Evolutionary conservation across 2,797 vertebrate genomes (phyloP).

Genomic region (Typhlichthys eigenmanni): DNA sequence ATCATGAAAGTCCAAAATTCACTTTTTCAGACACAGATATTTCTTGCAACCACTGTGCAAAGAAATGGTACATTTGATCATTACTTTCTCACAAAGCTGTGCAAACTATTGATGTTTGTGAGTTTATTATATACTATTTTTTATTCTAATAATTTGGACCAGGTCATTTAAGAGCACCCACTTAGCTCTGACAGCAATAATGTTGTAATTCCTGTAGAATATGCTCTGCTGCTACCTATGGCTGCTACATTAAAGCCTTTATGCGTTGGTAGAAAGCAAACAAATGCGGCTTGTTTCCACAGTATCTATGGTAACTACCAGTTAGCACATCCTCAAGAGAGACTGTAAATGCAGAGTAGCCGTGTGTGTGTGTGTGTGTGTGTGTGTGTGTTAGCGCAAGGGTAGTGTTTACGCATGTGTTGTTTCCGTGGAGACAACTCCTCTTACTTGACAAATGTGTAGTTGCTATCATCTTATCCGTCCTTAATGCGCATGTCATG

Average conservation of each 20-base stretch:
- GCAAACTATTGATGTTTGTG: not conserved
- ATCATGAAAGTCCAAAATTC: not conserved
- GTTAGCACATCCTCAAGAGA: conserved; percentile 51
- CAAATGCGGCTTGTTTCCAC: conserved; percentile 54
- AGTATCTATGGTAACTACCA: conserved; percentile 61
- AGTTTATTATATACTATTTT: conserved; percentile 1
- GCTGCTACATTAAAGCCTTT: conserved; percentile 32
- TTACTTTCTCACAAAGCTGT: not conserved
- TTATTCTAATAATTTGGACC: not conserved
- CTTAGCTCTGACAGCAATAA: conserved; percentile 18
- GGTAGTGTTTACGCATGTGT: conserved; percentile 20
- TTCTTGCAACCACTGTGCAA: too few species aligned
- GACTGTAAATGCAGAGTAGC: conserved; percentile 58
- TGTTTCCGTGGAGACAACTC: conserved; percentile 57
- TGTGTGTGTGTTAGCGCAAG: conserved; percentile 2
- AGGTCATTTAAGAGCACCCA: not conserved
- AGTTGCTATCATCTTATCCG: conserved; percentile 41
- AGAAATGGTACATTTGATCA: too few species aligned
- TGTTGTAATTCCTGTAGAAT: conserved; percentile 33
- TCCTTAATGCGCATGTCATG: conserved; percentile 21
- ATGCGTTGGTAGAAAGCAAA: conserved; percentile 48
- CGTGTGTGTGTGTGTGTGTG: conserved; percentile 21
- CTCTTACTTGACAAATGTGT: conserved; percentile 35
- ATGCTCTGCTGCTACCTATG: conserved; percentile 27
- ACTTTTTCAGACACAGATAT: not conserved